These are phyloP conservation scores for Exocentrus adspersus DNA, from an alignment of 2,888 invertebrate species.

Conservation along the genomic window DNA sequence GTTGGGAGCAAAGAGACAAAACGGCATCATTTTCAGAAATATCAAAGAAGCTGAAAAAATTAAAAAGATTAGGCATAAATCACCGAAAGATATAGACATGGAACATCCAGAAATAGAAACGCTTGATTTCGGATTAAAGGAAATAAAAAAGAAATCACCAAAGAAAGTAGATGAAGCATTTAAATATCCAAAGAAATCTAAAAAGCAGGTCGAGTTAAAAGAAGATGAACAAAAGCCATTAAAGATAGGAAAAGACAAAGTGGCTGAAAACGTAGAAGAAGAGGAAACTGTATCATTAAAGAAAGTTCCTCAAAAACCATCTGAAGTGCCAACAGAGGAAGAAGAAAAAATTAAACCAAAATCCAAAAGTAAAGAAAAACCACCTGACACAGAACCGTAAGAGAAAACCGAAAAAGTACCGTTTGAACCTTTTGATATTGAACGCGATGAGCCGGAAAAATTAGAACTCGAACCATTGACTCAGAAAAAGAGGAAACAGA, in stretches of 20 bases:
- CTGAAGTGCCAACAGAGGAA: conserved; percentile 58
- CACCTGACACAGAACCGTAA: conserved; percentile 47
- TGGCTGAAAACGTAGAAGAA: conserved; percentile 56
- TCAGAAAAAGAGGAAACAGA: conserved; percentile 55
- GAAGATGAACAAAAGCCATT: conserved; percentile 61
- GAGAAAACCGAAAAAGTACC: conserved; percentile 58
- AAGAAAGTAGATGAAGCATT: conserved; percentile 59
- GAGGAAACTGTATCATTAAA: conserved; percentile 66
- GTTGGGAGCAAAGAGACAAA: conserved; percentile 55
- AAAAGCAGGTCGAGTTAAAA: conserved; percentile 46
- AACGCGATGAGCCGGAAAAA: conserved; percentile 56
- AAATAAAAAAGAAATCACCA: conserved; percentile 53
- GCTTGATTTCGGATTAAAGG: conserved; percentile 50
- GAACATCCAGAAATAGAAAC: conserved; percentile 61
- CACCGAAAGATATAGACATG: conserved; percentile 57
- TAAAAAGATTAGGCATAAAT: conserved; percentile 53
- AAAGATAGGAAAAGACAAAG: conserved; percentile 69
- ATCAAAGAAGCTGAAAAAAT: conserved; percentile 63
- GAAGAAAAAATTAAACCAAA: conserved; percentile 54
- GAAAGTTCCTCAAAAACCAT: conserved; percentile 64
- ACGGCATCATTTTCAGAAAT: conserved; percentile 65
- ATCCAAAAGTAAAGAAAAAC: conserved; percentile 45
- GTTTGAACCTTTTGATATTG: conserved; percentile 61
- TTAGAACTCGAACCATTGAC: conserved; percentile 56
- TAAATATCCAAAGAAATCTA: conserved; percentile 52